Percentiles rank a stretch among this genome's conserved stretches.
Conservation (phyloP, 92 coral and sea anemone genomes). For the Palythoa heliodiscus region DNA sequence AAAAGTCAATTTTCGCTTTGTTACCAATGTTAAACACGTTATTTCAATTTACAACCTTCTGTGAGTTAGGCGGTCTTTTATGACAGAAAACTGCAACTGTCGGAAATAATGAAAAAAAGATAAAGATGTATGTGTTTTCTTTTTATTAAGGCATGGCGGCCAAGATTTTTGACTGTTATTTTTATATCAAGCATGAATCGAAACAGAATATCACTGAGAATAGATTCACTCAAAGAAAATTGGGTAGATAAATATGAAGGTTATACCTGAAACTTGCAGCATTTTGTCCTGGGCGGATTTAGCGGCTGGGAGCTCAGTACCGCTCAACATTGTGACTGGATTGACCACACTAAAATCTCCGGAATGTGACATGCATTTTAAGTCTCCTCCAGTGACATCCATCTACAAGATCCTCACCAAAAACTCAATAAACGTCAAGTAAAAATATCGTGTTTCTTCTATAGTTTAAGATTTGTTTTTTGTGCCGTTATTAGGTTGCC, state of each 20-base stretch:
- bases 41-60: background rate
- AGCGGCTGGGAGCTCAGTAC: background rate
- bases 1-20: background rate
- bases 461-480: background rate
- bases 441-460: conserved; percentile 27
- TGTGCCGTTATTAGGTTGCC: background rate
- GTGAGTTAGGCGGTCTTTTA: background rate
- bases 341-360: background rate
- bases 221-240: background rate
- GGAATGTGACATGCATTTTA: conserved; percentile 26
- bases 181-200: background rate
- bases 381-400: background rate
- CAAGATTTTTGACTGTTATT: background rate
- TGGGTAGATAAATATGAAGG: too few relatives aligned
- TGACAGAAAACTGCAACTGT: background rate
- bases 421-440: conserved; percentile 32
- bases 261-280: conserved; percentile 22
- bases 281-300: background rate
- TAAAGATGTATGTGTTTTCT: background rate
- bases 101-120: background rate
- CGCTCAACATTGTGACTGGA: background rate
- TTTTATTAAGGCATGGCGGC: background rate
- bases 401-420: conserved; percentile 6
- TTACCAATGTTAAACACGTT: background rate
- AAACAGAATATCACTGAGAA: background rate